These are phyloP conservation scores for Diglossa cyanea DNA, from an alignment of 2,797 vertebrate species.

Conservation along the genomic window DNA sequence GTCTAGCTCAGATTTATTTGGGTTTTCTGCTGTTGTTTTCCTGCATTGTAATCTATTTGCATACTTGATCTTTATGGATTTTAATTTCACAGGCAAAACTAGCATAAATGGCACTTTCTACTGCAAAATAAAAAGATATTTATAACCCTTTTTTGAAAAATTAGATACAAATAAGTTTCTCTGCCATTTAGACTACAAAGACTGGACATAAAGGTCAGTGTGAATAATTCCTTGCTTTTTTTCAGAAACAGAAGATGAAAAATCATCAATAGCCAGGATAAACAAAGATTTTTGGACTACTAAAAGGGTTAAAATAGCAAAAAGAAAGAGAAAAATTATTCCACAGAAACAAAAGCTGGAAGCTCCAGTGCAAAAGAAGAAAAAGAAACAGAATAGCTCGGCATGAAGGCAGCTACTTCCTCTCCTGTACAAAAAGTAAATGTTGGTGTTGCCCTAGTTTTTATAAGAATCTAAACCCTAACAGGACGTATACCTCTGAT, in stretches of 20 bases:
- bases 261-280: not conserved
- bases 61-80: not conserved
- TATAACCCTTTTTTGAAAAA: not conserved
- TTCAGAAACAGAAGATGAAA: constrained; percentile 62
- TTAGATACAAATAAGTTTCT: not conserved
- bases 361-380: constrained; percentile 54
- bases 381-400: constrained; percentile 48
- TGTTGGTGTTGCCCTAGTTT: not conserved
- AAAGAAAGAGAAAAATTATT: not conserved
- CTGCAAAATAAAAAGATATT: not conserved
- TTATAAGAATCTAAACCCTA: not conserved
- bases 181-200: not conserved
- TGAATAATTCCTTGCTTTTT: constrained; percentile 3
- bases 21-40: not conserved
- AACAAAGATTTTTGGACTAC: not conserved
- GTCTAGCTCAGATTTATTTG: not conserved
- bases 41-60: not conserved
- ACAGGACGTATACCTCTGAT: not conserved
- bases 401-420: constrained; percentile 4
- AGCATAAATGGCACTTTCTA: not conserved
- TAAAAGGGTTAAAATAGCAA: not conserved
- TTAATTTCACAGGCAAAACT: not conserved
- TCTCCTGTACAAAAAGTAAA: not conserved
- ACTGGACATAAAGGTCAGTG: not conserved
- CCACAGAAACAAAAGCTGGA: constrained; percentile 44